These are phyloP conservation scores for Axinella damicornis DNA, from an alignment of 37 sponge, comb jelly and placozoan genomes.

Conservation along the genomic window DNA sequence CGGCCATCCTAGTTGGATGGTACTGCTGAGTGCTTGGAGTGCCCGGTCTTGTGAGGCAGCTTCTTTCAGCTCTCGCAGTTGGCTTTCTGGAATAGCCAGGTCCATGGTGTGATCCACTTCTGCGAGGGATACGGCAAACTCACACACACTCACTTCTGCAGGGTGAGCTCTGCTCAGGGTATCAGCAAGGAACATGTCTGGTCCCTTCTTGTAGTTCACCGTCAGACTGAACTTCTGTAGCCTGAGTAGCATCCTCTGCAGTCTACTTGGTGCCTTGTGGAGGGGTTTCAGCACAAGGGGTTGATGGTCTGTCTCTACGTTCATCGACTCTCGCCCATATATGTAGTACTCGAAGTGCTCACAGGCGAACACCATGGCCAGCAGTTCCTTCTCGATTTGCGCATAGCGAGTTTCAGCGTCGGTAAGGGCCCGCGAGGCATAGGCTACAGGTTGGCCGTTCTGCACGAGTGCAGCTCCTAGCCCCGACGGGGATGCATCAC, in stretches of 20 bases:
- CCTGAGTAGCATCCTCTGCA: slow-evolving; percentile 53
- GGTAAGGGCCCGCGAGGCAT: slow-evolving; percentile 50
- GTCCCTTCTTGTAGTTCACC: slow-evolving; percentile 36
- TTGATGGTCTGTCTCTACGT: slow-evolving; percentile 59
- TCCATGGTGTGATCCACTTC: slow-evolving; percentile 30
- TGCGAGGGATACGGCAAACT: not conserved
- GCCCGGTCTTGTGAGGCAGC: too few relatives aligned
- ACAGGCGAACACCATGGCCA: slow-evolving; percentile 65
- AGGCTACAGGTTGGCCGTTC: slow-evolving; percentile 58
- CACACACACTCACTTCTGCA: slow-evolving; percentile 7
- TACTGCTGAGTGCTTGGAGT: too few relatives aligned
- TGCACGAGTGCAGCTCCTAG: too few relatives aligned
- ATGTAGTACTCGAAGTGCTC: slow-evolving; percentile 52
- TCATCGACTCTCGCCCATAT: slow-evolving; percentile 40
- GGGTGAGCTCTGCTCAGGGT: slow-evolving; percentile 46
- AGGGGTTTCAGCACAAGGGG: slow-evolving; percentile 58
- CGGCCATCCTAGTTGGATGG: too few relatives aligned
- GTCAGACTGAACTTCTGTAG: slow-evolving; percentile 54
- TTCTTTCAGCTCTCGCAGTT: too few relatives aligned
- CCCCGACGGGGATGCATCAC: slow-evolving; percentile 6
- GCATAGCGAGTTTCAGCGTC: slow-evolving; percentile 46
- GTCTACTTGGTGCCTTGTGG: slow-evolving; percentile 41
- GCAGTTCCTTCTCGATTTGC: slow-evolving; percentile 61
- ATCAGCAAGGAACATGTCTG: slow-evolving; percentile 44
- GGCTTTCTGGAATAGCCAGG: slow-evolving; percentile 18